Conservation (phyloP, 2,113 vertebrate genomes). For the Gyps fulvus region DNA sequence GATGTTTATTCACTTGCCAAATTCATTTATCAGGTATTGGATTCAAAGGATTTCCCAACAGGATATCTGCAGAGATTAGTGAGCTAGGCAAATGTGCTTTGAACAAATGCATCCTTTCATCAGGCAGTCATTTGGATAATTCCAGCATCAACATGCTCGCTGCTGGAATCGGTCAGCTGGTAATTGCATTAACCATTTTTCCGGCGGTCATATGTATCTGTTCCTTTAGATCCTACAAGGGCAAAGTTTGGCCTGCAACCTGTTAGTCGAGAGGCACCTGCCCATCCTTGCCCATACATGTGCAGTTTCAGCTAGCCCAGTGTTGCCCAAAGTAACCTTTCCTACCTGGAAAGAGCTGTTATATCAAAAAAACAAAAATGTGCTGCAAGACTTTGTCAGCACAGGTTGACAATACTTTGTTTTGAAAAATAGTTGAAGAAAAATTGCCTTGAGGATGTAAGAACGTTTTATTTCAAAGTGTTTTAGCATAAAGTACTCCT, state of each 20-base stretch:
- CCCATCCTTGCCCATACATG: accelerated
- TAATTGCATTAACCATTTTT: conserved; percentile 24
- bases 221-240: neutral
- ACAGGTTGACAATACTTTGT: neutral
- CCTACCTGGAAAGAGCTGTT: neutral
- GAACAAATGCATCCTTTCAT: conserved; percentile 62
- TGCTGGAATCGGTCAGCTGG: neutral
- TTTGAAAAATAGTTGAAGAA: neutral
- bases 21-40: conserved; percentile 73
- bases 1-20: conserved; percentile 68
- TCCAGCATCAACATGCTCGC: neutral
- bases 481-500: neutral
- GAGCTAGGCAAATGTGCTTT: conserved; percentile 57
- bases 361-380: neutral
- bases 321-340: neutral
- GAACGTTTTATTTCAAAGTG: neutral
- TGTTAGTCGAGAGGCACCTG: neutral
- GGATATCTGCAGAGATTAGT: conserved; percentile 67
- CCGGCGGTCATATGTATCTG: accelerated
- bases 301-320: neutral
- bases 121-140: conserved; percentile 49
- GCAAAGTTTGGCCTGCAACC: neutral
- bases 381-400: neutral
- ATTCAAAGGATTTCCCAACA: conserved; percentile 73
- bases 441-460: neutral